phyloP scores from a whole-genome alignment of 2,113 vertebrate genomes.

The Plectropomus leopardus region DNA sequence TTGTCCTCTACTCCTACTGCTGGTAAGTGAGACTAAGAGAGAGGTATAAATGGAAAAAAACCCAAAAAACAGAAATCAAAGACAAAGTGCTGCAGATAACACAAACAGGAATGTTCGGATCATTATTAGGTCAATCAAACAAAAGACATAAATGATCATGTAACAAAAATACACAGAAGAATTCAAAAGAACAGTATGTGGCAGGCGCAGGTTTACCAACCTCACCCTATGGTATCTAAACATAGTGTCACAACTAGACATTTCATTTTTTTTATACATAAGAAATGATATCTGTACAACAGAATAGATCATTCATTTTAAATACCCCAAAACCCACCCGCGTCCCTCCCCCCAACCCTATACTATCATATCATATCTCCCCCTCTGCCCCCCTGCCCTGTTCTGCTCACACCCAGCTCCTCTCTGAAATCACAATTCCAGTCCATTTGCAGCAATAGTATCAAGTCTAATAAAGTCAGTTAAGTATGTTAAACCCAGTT shows the following conservation, averaged over 20 bases:
- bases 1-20: constrained; percentile 84
- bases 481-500: constrained; percentile 70
- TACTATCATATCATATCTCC: constrained; percentile 30
- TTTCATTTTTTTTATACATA: constrained; percentile 79
- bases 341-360: constrained; percentile 46
- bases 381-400: constrained; percentile 5
- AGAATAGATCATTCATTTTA: constrained; percentile 87
- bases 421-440: constrained; percentile 77
- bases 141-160: constrained; percentile 65
- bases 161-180: constrained; percentile 80
- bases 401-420: constrained; percentile 35
- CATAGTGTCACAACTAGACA: constrained; percentile 85
- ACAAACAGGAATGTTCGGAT: constrained; percentile 67
- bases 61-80: too few relatives aligned
- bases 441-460: constrained; percentile 81
- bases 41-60: constrained; percentile 69
- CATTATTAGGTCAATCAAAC: constrained; percentile 66
- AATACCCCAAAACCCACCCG: constrained; percentile 67
- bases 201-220: constrained; percentile 79
- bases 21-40: constrained; percentile 80
- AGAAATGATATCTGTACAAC: constrained; percentile 87
- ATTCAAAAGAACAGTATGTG: constrained; percentile 71
- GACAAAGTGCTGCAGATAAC: constrained; percentile 74
- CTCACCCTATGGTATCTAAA: constrained; percentile 82
- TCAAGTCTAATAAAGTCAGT: constrained; percentile 76